phyloP scores from a whole-genome alignment of 2,797 vertebrate genomes.

The Antrozous pallidus region DNA sequence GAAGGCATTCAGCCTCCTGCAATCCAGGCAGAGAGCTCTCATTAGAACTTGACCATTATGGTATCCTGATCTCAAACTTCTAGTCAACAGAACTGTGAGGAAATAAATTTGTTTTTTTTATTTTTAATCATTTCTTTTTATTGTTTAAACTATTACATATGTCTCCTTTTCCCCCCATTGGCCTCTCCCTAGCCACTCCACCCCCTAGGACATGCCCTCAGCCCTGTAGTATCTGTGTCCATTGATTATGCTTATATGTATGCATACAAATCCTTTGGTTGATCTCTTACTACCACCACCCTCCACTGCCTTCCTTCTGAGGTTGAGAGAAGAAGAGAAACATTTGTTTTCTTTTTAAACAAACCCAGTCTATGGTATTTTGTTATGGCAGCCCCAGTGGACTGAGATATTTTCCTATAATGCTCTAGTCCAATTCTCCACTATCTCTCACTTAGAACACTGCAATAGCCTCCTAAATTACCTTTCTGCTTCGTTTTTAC shows the following conservation, averaged over 20 bases:
- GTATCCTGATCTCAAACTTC: background rate
- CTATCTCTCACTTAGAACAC: background rate
- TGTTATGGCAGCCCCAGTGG: background rate
- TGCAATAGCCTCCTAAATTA: background rate
- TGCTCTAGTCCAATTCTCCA: background rate
- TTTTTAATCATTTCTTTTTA: no score
- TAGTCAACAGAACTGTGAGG: background rate
- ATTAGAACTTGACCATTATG: background rate
- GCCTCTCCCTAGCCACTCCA: no score
- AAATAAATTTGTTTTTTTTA: background rate
- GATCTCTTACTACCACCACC: no score
- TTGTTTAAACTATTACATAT: no score
- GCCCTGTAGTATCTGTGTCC: no score
- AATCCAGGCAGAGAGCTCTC: background rate
- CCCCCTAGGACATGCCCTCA: no score
- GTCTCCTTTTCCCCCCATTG: no score
- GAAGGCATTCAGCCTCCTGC: background rate
- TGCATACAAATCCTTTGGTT: no score
- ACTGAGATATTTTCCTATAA: background rate
- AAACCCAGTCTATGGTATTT: background rate
- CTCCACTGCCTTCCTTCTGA: no score
- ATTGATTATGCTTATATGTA: no score
- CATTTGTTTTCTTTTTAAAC: no score
- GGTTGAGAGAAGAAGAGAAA: no score
- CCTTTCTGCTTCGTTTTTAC: background rate